Evolutionary conservation across 2,888 invertebrate species (phyloP).

Genomic region (Cylindroiulus punctatus): DNA sequence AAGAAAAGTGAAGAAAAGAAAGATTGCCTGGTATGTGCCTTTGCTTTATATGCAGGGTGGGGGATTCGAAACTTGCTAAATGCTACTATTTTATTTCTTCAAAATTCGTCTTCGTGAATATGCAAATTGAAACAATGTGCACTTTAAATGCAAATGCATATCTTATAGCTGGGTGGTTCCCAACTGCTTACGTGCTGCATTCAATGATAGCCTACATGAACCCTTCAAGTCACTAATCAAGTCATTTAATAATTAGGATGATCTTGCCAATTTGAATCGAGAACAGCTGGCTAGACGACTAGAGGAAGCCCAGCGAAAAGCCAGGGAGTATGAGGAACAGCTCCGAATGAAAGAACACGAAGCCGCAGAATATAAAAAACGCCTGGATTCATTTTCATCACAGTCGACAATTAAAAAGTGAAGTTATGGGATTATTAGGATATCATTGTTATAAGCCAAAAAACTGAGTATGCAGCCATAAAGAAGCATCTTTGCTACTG

Average conservation of each 20-base stretch:
- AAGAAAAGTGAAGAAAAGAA: conserved; percentile 49
- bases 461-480: conserved; percentile 5
- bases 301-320: conserved; percentile 58
- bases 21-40: neutral
- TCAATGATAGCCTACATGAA: no score
- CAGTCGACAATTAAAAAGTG: conserved; percentile 51
- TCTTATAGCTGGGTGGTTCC: no score
- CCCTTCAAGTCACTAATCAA: neutral
- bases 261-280: conserved; percentile 55
- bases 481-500: neutral
- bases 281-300: conserved; percentile 57
- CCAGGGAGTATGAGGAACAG: conserved; percentile 58
- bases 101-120: neutral
- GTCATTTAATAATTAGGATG: conserved; percentile 15
- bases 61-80: neutral
- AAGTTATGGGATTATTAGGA: neutral
- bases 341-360: conserved; percentile 58
- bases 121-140: no score
- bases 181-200: no score
- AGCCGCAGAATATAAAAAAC: conserved; percentile 58
- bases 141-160: no score
- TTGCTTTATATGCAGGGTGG: neutral
- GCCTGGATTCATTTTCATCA: conserved; percentile 57
- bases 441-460: neutral
- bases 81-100: neutral